These are phyloP conservation scores for Sebastes taczanowskii DNA, from an alignment of 2,797 vertebrate species.

Conservation along the genomic window DNA sequence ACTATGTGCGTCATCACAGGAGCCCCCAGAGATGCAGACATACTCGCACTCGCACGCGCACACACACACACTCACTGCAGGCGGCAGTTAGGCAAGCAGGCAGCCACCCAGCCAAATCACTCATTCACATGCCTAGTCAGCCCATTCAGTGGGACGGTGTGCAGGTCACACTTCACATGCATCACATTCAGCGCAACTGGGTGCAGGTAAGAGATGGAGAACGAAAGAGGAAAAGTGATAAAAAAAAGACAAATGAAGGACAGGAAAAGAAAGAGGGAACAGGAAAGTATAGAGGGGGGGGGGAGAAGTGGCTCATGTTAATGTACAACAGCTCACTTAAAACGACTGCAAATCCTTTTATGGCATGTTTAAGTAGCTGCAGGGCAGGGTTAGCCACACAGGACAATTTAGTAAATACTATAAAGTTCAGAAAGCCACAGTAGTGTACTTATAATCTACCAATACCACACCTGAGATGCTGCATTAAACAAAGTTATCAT, in stretches of 20 bases:
- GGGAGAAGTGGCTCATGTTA: background rate
- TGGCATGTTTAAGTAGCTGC: constrained; percentile 14
- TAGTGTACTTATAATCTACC: background rate
- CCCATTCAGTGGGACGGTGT: constrained; percentile 52
- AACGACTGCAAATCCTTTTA: constrained; percentile 37
- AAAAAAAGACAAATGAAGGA: background rate
- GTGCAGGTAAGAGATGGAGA: constrained; percentile 19
- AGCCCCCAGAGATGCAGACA: constrained; percentile 77
- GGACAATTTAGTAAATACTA: background rate
- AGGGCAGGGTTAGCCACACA: background rate
- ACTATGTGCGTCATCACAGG: constrained; percentile 80
- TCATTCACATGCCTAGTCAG: constrained; percentile 74
- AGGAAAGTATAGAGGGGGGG: background rate
- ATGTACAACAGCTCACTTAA: constrained; percentile 20
- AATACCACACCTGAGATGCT: background rate
- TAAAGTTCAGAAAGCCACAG: background rate
- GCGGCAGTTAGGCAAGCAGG: constrained; percentile 55
- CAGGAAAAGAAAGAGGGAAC: background rate
- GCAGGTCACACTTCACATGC: constrained; percentile 55
- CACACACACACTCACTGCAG: constrained; percentile 27
- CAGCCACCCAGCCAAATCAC: constrained; percentile 63
- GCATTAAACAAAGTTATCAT: background rate
- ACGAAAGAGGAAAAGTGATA: background rate
- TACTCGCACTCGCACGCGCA: background rate
- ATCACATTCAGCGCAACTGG: constrained; percentile 27